Percentiles rank a stretch among this genome's conserved stretches.
Conservation (phyloP, 2,797 vertebrate genomes). For the Leptatherina wallacei region DNA sequence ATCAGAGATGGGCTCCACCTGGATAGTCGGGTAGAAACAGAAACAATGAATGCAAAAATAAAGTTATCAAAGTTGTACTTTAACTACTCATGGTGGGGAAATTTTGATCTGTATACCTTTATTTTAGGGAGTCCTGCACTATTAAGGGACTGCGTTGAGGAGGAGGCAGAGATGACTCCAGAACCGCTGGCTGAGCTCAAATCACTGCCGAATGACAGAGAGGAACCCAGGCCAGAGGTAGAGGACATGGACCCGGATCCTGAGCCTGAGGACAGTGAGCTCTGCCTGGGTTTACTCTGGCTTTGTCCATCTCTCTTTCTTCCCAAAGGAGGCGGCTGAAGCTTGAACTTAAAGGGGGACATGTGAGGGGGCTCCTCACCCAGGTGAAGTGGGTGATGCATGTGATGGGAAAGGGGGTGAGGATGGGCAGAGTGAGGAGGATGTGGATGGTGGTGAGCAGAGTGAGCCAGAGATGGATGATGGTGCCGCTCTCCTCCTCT, state of each 20-base stretch:
- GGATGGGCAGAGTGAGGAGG: conserved; percentile 76
- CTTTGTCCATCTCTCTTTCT: conserved; percentile 82
- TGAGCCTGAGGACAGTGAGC: conserved; percentile 79
- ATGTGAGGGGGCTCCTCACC: conserved; percentile 80
- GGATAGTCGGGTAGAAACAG: not conserved
- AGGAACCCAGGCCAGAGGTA: conserved; percentile 78
- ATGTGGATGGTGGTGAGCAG: conserved; percentile 76
- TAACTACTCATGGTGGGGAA: no score
- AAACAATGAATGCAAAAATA: not conserved
- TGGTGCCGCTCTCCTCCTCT: conserved; percentile 75
- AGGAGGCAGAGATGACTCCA: conserved; percentile 81
- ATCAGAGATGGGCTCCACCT: conserved; percentile 93
- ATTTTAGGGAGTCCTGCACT: conserved; percentile 87
- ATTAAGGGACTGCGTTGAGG: conserved; percentile 80
- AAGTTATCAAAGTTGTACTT: no score
- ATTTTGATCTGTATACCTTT: conserved; percentile 76
- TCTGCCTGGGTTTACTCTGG: conserved; percentile 71
- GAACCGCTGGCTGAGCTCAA: conserved; percentile 80
- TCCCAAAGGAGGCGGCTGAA: conserved; percentile 91
- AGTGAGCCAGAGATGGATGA: conserved; percentile 71
- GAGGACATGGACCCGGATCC: conserved; percentile 80
- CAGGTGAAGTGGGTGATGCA: conserved; percentile 80
- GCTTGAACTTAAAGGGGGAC: conserved; percentile 92
- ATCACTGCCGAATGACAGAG: conserved; percentile 80
- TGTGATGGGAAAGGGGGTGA: conserved; percentile 73